phyloP scores from a whole-genome alignment of 2,888 invertebrate species.

The Polyploca ridens region DNA sequence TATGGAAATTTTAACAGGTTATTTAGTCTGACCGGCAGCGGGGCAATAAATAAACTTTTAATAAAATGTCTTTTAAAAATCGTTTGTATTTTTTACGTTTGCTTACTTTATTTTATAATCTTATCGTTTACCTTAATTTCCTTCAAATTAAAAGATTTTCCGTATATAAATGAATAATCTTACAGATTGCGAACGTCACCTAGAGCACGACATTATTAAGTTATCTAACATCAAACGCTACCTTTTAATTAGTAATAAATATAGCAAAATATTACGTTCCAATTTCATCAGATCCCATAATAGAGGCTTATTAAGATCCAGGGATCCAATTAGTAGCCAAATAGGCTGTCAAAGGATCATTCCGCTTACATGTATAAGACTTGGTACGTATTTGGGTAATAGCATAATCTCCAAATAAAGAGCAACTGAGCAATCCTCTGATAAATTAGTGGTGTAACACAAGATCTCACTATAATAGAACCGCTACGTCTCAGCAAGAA shows the following conservation, averaged over 20 bases:
- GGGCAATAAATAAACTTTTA: no score
- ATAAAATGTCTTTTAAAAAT: no score
- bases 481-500: no score
- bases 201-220: background rate
- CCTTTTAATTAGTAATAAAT: background rate
- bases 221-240: background rate
- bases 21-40: no score
- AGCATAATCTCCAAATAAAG: conserved; percentile 8
- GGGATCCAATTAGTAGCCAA: conserved; percentile 8
- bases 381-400: background rate
- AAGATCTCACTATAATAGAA: no score
- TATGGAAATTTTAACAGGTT: no score
- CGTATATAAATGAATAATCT: no score
- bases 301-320: background rate
- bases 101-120: no score
- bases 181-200: no score
- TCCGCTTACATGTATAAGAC: background rate
- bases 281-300: conserved; percentile 2
- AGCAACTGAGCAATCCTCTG: background rate
- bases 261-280: background rate
- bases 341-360: background rate
- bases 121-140: no score
- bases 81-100: no score
- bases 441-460: conserved; percentile 4
- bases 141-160: no score